phyloP scores from a whole-genome alignment of 2,113 vertebrate genomes.

The Lipophrys pholis region DNA sequence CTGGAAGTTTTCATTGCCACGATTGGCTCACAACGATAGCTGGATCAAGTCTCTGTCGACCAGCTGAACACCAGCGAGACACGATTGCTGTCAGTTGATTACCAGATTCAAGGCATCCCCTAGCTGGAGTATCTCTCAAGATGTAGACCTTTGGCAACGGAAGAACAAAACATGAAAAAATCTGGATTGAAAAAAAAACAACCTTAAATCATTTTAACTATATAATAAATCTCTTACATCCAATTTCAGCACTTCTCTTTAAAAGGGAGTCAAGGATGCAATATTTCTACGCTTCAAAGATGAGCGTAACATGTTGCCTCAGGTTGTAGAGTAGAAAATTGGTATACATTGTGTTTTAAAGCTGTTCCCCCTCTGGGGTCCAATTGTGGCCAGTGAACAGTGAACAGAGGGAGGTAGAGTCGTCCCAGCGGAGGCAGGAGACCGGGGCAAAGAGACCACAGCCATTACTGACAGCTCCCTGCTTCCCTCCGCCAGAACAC shows the following conservation, averaged over 20 bases:
- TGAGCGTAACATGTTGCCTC: background rate
- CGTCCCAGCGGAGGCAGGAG: slow-evolving; percentile 28
- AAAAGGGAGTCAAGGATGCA: slow-evolving; percentile 4
- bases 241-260: background rate
- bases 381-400: slow-evolving; percentile 42
- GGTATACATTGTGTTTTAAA: slow-evolving; percentile 36
- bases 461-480: slow-evolving; percentile 45
- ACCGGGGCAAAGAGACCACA: slow-evolving; percentile 37
- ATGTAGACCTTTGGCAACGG: background rate
- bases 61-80: slow-evolving; percentile 15
- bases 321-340: slow-evolving; percentile 28
- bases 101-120: slow-evolving; percentile 8
- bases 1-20: slow-evolving; percentile 32
- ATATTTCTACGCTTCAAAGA: slow-evolving; percentile 13
- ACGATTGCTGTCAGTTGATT: slow-evolving; percentile 20
- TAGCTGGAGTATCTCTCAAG: slow-evolving; percentile 1
- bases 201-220: background rate
- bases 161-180: background rate
- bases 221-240: background rate
- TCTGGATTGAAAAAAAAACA: background rate
- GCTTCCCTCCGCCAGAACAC: slow-evolving; percentile 23
- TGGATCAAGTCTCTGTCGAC: slow-evolving; percentile 19
- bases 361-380: slow-evolving; percentile 28
- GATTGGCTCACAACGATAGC: slow-evolving; percentile 35
- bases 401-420: slow-evolving; percentile 45